Percentiles rank a stretch among this genome's conserved stretches.
These are phyloP conservation scores for Lerema accius DNA, from an alignment of 1,140 invertebrate genomes.

Conservation along the genomic window DNA sequence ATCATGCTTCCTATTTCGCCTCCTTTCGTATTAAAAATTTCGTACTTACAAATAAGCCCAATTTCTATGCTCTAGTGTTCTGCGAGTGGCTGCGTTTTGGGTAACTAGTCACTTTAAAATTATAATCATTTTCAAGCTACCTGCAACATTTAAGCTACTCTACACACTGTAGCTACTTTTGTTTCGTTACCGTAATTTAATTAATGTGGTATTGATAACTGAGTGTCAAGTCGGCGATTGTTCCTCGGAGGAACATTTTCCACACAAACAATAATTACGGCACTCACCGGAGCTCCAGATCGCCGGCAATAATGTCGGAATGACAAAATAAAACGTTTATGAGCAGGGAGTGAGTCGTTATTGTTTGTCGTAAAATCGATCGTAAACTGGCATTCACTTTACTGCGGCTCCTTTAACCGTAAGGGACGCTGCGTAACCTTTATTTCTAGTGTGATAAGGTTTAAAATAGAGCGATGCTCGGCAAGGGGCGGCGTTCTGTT, in stretches of 20 bases:
- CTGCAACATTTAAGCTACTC: no score
- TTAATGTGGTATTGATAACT: no score
- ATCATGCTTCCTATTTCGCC: no score
- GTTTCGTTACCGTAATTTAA: no score
- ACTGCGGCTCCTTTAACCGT: neutral
- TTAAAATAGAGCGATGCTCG: constrained; percentile 1
- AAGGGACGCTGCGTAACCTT: neutral
- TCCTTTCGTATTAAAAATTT: no score
- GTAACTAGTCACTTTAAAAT: no score
- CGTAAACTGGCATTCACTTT: constrained; percentile 35
- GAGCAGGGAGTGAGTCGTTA: constrained; percentile 25
- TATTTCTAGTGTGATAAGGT: neutral
- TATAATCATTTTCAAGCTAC: no score
- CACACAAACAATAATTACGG: constrained; percentile 18
- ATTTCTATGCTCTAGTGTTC: no score
- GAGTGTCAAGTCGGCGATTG: no score
- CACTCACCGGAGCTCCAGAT: constrained; percentile 9
- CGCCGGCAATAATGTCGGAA: constrained; percentile 29
- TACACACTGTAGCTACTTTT: no score
- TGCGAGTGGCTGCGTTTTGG: no score
- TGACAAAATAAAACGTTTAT: constrained; percentile 41
- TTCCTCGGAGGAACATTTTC: neutral
- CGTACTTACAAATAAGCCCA: no score
- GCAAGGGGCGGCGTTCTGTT: constrained; percentile 19
- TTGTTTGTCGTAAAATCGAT: constrained; percentile 41